Percentiles rank a stretch among this genome's conserved stretches.
Conservation (phyloP, 1,140 invertebrate species). For the Drosophila varians region DNA sequence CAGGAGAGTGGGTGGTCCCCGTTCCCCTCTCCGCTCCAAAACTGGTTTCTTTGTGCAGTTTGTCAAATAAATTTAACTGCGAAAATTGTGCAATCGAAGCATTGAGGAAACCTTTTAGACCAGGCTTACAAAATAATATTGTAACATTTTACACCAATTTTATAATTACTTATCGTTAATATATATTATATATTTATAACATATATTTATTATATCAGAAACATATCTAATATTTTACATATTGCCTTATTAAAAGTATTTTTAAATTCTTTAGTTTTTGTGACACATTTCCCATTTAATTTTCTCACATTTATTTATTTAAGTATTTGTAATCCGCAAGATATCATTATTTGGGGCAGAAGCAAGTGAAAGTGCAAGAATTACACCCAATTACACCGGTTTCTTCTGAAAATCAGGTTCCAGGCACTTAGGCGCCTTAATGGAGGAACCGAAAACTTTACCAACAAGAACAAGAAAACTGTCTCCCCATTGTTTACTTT, state of each 20-base stretch:
- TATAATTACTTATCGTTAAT: too few relatives aligned
- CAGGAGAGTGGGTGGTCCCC: constrained; percentile 23
- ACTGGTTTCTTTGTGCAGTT: constrained; percentile 19
- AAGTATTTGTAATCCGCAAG: not conserved
- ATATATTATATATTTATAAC: too few relatives aligned
- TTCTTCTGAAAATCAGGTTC: constrained; percentile 20
- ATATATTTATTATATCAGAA: too few relatives aligned
- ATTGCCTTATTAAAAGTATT: not conserved
- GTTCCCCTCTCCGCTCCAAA: not conserved
- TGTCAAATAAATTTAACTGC: constrained; percentile 40
- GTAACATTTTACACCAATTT: too few relatives aligned
- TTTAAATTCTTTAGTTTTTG: not conserved
- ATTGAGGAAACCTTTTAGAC: not conserved
- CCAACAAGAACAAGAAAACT: not conserved
- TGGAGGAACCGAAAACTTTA: not conserved
- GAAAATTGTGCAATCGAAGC: constrained; percentile 21
- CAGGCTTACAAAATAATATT: not conserved
- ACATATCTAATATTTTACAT: not conserved
- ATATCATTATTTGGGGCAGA: constrained; percentile 46
- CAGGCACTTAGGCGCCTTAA: constrained; percentile 11
- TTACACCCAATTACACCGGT: constrained; percentile 14
- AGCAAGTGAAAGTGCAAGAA: constrained; percentile 70
- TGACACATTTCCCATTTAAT: not conserved
- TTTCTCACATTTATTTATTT: constrained; percentile 1
- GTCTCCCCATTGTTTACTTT: not conserved